phyloP scores from a whole-genome alignment of 2,797 vertebrate genomes.

The Tapirus indicus region DNA sequence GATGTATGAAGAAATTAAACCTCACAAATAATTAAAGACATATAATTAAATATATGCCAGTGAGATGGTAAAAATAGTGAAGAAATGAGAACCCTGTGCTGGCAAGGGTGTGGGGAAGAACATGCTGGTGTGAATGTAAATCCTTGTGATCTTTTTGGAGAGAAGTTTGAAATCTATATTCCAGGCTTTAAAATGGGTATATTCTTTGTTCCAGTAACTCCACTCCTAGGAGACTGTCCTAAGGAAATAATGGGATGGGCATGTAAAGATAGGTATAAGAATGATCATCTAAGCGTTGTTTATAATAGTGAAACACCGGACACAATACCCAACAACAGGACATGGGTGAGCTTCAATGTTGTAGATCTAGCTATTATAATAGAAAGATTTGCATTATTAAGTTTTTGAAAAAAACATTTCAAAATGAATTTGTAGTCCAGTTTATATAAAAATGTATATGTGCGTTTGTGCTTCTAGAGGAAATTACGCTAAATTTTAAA shows the following conservation, averaged over 20 bases:
- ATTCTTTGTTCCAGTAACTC: background rate
- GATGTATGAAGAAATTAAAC: background rate
- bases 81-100: background rate
- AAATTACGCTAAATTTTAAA: background rate
- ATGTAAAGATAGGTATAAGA: background rate
- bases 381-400: background rate
- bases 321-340: background rate
- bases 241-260: background rate
- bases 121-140: background rate
- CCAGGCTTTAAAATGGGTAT: background rate
- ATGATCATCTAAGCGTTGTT: background rate
- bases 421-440: background rate
- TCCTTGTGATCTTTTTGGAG: background rate
- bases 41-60: background rate
- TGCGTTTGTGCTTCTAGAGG: background rate
- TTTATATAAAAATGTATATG: background rate
- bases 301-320: background rate
- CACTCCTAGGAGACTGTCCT: background rate
- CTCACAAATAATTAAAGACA: background rate
- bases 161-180: background rate
- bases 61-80: background rate
- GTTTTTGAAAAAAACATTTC: background rate
- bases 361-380: background rate
- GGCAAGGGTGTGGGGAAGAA: background rate
- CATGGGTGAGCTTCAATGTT: background rate